Conservation (phyloP, 1,140 invertebrate species). For the Choristoneura fumiferana region DNA sequence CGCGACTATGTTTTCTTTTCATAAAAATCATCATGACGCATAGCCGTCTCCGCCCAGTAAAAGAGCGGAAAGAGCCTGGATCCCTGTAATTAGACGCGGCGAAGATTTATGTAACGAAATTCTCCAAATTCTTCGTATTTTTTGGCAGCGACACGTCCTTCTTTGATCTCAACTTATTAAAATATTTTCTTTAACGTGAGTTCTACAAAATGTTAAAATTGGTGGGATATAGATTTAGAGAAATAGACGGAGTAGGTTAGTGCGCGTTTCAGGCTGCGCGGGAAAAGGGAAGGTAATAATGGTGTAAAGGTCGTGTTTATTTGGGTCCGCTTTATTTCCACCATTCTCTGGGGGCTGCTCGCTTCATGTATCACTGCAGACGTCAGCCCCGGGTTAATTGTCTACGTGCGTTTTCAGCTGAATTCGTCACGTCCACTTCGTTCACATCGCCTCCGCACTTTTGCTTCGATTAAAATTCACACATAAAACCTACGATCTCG, state of each 20-base stretch:
- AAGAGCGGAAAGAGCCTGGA: slow-evolving; percentile 44
- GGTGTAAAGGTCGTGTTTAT: slow-evolving; percentile 35
- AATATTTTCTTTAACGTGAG: slow-evolving; percentile 18
- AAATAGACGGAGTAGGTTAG: not conserved
- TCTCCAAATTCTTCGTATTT: slow-evolving; percentile 59
- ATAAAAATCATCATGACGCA: slow-evolving; percentile 57
- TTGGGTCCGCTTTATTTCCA: slow-evolving; percentile 37
- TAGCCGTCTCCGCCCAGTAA: slow-evolving; percentile 49
- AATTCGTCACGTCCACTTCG: slow-evolving; percentile 49
- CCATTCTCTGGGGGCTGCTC: slow-evolving; percentile 33
- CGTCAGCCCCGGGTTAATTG: slow-evolving; percentile 53
- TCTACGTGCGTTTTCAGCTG: slow-evolving; percentile 60
- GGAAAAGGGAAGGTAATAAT: slow-evolving; percentile 24
- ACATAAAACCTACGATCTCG: not conserved
- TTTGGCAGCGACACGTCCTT: slow-evolving; percentile 42
- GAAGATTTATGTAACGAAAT: slow-evolving; percentile 60
- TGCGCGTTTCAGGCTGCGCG: not conserved
- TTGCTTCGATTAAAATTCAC: not conserved
- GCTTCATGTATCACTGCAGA: slow-evolving; percentile 47
- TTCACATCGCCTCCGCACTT: slow-evolving; percentile 2
- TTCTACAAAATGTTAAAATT: not conserved
- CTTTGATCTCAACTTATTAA: slow-evolving; percentile 32
- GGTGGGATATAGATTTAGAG: not conserved
- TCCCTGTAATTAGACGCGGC: slow-evolving; percentile 59
- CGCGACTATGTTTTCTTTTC: slow-evolving; percentile 41